Percentiles rank a stretch among this genome's conserved stretches.
Conservation (phyloP, 2,888 invertebrate species). For the Agrypnus murinus region DNA sequence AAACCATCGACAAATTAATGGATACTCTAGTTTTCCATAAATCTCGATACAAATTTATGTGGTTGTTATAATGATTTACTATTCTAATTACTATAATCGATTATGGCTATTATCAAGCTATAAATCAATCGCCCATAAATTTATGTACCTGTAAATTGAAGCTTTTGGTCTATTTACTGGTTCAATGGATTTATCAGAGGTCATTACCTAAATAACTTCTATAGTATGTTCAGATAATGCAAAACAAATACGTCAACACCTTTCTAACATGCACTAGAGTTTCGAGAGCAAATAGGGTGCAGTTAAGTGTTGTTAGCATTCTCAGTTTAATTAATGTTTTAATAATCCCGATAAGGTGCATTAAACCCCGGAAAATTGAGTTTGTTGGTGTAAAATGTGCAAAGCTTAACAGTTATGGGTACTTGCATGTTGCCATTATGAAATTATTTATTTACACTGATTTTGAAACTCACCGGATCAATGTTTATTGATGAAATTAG, state of each 20-base stretch:
- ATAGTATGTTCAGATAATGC: neutral
- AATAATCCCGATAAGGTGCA: conserved; percentile 27
- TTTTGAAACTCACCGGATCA: neutral
- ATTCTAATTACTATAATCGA: conserved; percentile 32
- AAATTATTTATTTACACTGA: neutral
- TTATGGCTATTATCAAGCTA: conserved; percentile 30
- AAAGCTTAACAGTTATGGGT: conserved; percentile 9
- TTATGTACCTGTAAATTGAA: conserved; percentile 27
- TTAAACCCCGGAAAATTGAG: conserved; percentile 13
- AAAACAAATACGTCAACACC: conserved; percentile 17
- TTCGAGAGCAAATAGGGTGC: conserved; percentile 4
- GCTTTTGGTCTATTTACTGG: conserved; percentile 22
- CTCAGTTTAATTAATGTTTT: conserved; percentile 22
- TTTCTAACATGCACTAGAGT: neutral
- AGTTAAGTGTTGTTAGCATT: conserved; percentile 17
- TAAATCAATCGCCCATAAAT: conserved; percentile 27
- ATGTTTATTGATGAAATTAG: neutral
- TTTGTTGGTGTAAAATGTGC: neutral
- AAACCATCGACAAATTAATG: neutral
- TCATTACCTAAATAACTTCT: conserved; percentile 24
- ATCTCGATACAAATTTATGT: conserved; percentile 13
- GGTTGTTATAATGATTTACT: conserved; percentile 27
- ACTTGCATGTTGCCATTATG: neutral
- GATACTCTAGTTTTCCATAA: too few relatives aligned
- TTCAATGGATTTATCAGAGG: conserved; percentile 23